phyloP scores from a whole-genome alignment of 2,888 invertebrate species.

The Dryocosmus kuriphilus region DNA sequence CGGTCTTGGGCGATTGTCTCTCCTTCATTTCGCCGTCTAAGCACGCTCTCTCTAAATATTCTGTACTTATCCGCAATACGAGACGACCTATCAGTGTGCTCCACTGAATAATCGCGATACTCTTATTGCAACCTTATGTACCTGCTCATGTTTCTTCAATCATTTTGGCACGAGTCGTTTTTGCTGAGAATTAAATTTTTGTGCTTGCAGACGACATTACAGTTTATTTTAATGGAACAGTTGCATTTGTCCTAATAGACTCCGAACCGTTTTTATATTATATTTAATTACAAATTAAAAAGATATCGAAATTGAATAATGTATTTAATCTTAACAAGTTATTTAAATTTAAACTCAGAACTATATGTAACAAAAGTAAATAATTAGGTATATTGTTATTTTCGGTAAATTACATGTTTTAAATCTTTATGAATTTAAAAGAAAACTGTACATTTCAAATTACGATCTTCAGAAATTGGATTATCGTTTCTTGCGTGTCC shows the following conservation, averaged over 20 bases:
- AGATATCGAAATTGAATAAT: too few species aligned
- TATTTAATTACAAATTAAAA: too few species aligned
- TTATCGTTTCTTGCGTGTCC: slow-evolving; percentile 26
- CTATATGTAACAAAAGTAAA: too few species aligned
- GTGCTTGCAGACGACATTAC: not conserved
- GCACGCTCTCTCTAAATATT: slow-evolving; percentile 58
- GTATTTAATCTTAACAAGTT: too few species aligned
- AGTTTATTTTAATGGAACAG: too few species aligned
- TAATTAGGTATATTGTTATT: too few species aligned
- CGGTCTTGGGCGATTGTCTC: slow-evolving; percentile 36
- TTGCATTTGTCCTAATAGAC: too few species aligned
- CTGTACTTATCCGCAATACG: slow-evolving; percentile 44
- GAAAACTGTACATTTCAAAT: not conserved
- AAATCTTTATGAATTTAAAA: not conserved
- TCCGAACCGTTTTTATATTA: too few species aligned
- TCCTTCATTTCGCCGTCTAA: slow-evolving; percentile 51
- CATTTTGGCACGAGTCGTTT: slow-evolving; percentile 1
- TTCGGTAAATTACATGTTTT: too few species aligned
- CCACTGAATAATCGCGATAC: slow-evolving; percentile 2
- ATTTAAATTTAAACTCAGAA: too few species aligned
- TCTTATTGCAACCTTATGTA: not conserved
- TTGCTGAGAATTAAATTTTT: not conserved
- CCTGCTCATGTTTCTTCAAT: not conserved
- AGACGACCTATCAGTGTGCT: slow-evolving; percentile 19
- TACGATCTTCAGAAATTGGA: not conserved